Base-by-base conservation (phyloP, 2,113 vertebrate species). In the Sphaerodactylus townsendi region DNA sequence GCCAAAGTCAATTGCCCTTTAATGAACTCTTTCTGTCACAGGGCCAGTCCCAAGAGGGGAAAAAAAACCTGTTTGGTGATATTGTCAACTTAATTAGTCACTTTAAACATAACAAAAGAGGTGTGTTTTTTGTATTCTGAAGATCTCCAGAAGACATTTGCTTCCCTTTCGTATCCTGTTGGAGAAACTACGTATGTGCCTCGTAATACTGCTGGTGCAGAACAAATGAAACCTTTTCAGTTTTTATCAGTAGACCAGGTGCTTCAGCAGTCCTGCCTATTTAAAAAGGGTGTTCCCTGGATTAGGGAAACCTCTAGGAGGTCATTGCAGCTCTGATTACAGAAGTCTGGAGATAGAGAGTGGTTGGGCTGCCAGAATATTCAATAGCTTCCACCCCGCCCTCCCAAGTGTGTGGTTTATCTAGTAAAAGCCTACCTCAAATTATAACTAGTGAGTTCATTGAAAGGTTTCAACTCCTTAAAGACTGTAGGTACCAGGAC, bases 41-140 rank as follows among this genome's bases (percentile, higher is more conserved):
- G 81, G 73, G 30, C 87, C 10, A 17, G 87, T 78, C 71, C 59
- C 44, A 87, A 68, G 19, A 83, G 56, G 53, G 19, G 74, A 87
- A 39, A 11, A 79, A 39, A 11, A 79, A 91, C 66, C 73, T 4
- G 39, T 50, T 46, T 50, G 0, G 1, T 94, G 89, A 90, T 83
- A 90, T 93, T 93, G 94, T 85, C 83, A 80, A 71, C 33, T 13
- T 28, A 76, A 0, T 96, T 94, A 96, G 79, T 96, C 93, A 96
- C 11, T 35, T 84, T 69, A 28, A 65, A 76, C 90, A 91, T 92
- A 91, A 82, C 88, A 72, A 85, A 62, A 93, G 92, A n/a, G 75
- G 93, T 89, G 92, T 94, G 78, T 82, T 87, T 44, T 69, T 79
- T 92, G 41, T 74, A 88, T 90, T 86, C 90, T 86, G 74, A 89